Evolutionary conservation across 2,888 invertebrate species (phyloP).

Genomic region (Bhutanitis thaidina): DNA sequence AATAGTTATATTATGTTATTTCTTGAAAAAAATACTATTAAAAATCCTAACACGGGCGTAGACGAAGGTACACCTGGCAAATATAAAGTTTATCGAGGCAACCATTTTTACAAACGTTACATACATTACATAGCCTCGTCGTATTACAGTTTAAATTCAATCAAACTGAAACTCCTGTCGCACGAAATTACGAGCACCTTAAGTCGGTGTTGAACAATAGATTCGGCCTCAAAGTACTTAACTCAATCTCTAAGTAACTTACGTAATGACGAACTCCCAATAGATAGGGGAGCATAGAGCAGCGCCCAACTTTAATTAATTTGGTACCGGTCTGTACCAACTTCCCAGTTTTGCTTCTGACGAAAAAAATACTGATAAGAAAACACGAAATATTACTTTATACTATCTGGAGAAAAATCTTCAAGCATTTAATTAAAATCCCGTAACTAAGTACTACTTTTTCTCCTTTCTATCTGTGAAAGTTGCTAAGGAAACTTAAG

Average conservation of each 20-base stretch:
- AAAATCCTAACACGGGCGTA: too few species aligned
- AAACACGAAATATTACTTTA: constrained; percentile 2
- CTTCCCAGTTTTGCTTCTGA: constrained; percentile 3
- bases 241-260: constrained; percentile 47
- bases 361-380: not conserved
- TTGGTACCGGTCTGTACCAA: constrained; percentile 29
- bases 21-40: too few species aligned
- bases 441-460: not conserved
- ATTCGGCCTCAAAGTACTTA: constrained; percentile 44
- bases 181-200: constrained; percentile 41
- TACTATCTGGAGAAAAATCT: not conserved
- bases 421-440: constrained; percentile 7
- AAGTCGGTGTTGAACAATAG: constrained; percentile 51
- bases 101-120: not conserved
- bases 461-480: not conserved
- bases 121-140: constrained; percentile 21
- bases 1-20: too few species aligned
- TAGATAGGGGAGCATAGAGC: constrained; percentile 35
- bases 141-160: constrained; percentile 41
- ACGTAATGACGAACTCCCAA: constrained; percentile 45
- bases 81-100: too few species aligned
- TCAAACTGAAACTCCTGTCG: constrained; percentile 36
- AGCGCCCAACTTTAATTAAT: constrained; percentile 54
- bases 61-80: too few species aligned
- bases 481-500: not conserved